These are phyloP conservation scores for Crotalus tigris DNA, from an alignment of 2,113 vertebrate genomes.

Conservation along the genomic window DNA sequence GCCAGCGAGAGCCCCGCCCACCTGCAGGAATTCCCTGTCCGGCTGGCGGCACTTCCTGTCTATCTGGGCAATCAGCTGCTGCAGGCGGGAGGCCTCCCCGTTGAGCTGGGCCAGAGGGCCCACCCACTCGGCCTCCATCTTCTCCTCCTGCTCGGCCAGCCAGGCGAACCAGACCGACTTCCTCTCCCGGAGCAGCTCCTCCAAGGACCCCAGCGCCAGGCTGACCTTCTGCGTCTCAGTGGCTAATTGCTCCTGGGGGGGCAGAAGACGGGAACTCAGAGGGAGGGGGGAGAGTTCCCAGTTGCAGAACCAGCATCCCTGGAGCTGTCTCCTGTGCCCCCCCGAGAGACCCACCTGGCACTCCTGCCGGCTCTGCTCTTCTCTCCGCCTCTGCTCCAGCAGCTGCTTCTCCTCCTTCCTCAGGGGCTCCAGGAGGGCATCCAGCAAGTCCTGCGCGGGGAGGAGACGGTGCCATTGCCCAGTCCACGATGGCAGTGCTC, in stretches of 20 bases:
- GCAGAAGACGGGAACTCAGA: not conserved
- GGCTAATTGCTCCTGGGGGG: not conserved
- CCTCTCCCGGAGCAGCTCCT: not conserved
- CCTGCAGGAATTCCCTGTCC: not conserved
- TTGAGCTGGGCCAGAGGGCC: not conserved
- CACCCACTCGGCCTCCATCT: not conserved
- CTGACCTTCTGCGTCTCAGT: not conserved
- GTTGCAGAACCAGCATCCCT: not conserved
- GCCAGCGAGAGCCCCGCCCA: not conserved
- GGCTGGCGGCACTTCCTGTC: not conserved
- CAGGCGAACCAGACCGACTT: not conserved
- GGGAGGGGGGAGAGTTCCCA: not conserved
- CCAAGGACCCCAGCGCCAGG: not conserved
- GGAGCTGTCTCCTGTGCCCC: not conserved
- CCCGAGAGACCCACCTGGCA: not conserved
- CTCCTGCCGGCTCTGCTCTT: not conserved
- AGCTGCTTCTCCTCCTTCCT: not conserved
- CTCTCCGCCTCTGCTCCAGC: not conserved
- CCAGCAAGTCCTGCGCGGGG: fast-evolving
- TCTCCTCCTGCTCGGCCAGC: not conserved
- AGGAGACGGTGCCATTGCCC: not conserved
- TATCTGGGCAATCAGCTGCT: not conserved
- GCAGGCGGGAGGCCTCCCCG: not conserved
- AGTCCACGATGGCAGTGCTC: not conserved
- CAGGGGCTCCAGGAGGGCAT: not conserved